Percentiles rank a stretch among this genome's conserved stretches.
These are phyloP conservation scores for Bostrychus sinensis DNA, from an alignment of 2,113 vertebrate genomes.

Conservation along the genomic window DNA sequence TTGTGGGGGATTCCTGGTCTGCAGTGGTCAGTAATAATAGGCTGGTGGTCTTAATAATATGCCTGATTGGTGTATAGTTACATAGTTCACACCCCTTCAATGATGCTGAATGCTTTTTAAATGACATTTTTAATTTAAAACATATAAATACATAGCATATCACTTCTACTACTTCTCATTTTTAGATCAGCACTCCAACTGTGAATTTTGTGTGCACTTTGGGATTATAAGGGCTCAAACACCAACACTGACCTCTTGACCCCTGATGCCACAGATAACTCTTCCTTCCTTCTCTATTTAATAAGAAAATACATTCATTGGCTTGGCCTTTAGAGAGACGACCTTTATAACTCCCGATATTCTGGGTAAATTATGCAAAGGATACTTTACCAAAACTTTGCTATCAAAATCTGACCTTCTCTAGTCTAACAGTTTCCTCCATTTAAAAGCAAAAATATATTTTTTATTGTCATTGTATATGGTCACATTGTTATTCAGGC, in stretches of 20 bases:
- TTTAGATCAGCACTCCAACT: not conserved
- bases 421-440: not conserved
- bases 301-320: conserved; percentile 43
- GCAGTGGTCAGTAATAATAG: no score
- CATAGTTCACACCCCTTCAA: no score
- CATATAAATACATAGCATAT: not conserved
- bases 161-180: not conserved
- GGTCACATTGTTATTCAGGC: conserved; percentile 10
- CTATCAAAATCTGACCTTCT: not conserved
- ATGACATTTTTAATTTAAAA: not conserved
- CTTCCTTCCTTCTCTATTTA: conserved; percentile 33
- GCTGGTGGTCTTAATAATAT: no score
- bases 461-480: not conserved
- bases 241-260: conserved; percentile 38
- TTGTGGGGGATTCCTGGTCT: no score
- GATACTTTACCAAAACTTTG: conserved; percentile 3
- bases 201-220: conserved; percentile 18
- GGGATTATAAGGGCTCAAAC: conserved; percentile 27
- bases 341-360: conserved; percentile 8
- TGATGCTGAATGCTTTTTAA: no score
- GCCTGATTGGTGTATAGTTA: no score
- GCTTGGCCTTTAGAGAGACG: conserved; percentile 6
- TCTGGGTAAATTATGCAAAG: not conserved
- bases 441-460: not conserved
- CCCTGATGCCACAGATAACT: conserved; percentile 56